Conservation (phyloP, 2,888 invertebrate species). For the Pandemis corylana region DNA sequence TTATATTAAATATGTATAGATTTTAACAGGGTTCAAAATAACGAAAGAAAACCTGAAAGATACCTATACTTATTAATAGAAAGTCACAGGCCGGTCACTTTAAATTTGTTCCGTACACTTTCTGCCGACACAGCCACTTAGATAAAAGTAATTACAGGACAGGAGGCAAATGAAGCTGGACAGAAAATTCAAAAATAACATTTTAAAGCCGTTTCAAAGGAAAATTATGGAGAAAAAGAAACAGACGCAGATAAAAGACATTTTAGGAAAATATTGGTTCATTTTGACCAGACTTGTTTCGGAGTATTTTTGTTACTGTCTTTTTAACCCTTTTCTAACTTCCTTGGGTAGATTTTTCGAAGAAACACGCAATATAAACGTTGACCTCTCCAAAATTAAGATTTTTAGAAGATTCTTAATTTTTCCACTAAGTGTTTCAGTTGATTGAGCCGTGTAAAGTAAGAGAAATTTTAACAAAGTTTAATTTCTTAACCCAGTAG, state of each 20-base stretch:
- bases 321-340: neutral
- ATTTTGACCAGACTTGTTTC: neutral
- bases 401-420: no score
- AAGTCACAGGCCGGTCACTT: neutral
- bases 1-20: no score
- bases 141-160: conserved; percentile 54
- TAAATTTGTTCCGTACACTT: conserved; percentile 34
- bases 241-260: neutral
- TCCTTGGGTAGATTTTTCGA: neutral
- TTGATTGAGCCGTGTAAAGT: no score
- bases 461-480: no score
- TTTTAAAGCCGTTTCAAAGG: conserved; percentile 39
- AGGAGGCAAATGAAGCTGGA: conserved; percentile 43
- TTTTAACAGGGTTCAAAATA: no score
- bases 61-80: no score
- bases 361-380: neutral
- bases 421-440: no score
- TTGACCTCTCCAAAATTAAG: neutral
- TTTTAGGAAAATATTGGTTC: conserved; percentile 9
- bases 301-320: neutral
- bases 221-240: conserved; percentile 5
- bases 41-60: no score
- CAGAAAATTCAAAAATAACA: conserved; percentile 56
- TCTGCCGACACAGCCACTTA: conserved; percentile 53
- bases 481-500: no score